Percentiles rank a stretch among this genome's conserved stretches.
Conservation (phyloP, 2,888 invertebrate species). For the Drosophila ochracea region DNA sequence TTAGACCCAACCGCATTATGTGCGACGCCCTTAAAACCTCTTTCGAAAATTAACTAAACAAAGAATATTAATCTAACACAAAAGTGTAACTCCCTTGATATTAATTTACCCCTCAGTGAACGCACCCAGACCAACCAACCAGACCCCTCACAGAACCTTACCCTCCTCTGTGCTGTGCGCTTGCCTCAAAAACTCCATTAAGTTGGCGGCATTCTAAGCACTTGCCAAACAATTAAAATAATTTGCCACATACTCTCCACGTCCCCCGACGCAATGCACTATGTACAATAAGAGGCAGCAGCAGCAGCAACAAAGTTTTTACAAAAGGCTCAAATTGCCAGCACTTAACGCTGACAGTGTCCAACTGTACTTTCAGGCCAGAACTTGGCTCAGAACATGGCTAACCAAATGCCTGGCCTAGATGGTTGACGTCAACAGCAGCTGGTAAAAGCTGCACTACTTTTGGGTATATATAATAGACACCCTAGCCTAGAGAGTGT, state of each 20-base stretch:
- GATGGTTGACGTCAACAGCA: conserved; percentile 27
- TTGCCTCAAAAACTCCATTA: conserved; percentile 69
- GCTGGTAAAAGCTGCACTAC: background rate
- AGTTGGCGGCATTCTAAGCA: conserved; percentile 75
- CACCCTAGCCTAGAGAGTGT: background rate
- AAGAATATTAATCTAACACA: conserved; percentile 72
- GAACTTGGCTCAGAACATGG: conserved; percentile 24
- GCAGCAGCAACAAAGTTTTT: conserved; percentile 44
- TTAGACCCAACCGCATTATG: conserved; percentile 3
- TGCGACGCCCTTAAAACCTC: conserved; percentile 55
- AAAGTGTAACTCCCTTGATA: conserved; percentile 69
- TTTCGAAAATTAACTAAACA: conserved; percentile 74
- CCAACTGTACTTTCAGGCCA: conserved; percentile 56
- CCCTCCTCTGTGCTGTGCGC: background rate
- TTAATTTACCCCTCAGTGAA: conserved; percentile 64
- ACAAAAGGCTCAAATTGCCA: conserved; percentile 69
- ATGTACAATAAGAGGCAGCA: conserved; percentile 24
- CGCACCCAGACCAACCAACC: conserved; percentile 41
- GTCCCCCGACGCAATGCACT: conserved; percentile 72
- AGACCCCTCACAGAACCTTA: background rate
- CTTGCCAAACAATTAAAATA: conserved; percentile 80
- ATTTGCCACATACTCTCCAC: conserved; percentile 72
- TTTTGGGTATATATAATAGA: background rate
- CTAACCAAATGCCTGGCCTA: conserved; percentile 23
- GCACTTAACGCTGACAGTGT: conserved; percentile 69